Base-by-base conservation (phyloP, 2,888 invertebrate species). In the Chironomus tentans region DNA sequence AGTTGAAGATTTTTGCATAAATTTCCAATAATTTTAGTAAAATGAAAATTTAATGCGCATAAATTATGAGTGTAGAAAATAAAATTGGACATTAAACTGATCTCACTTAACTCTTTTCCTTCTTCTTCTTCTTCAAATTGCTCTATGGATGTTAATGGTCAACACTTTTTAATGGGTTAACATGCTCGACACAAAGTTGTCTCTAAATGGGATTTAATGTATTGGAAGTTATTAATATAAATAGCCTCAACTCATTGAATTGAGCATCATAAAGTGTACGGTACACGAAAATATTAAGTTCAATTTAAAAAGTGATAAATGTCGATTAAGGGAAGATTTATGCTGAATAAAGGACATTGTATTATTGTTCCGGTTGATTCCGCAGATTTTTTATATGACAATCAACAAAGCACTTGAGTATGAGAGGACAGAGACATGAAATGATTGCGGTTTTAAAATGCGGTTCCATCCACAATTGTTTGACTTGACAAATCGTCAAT, bases 141-240 rank as follows among this genome's bases (percentile, higher is more conserved):
- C 2, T 56, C 56, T 15, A 15, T n/a, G 50, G 50, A 50, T 50
- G 21, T 70, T 70, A 28, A 28, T 56, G 61, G 61, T 72, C 62
- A 72, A 72, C 72, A 62, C 72, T 72, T 62, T n/a, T 71, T 22
- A 22, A 56, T 15, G 38, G 38, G 38, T 38, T 38, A 24, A 68
- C 13, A 68, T 24, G 50, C 50, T 15, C 70, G 21, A 56, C 5
- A 56, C 18, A 56, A 56, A 15, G 6, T 56, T 18, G 56, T 3
- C 48, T 47, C 7, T 28, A 7, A 62, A 56, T 56, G 56, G 28
- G 72, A 72, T 72, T 72, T 62, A 72, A 61, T 61, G 61, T 61
- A 62, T 62, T 72, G 72, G 72, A 72, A 72, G 46, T 62, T 72
- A 72, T 72, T 72, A 72, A 72, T 62, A 72, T 72, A 72, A 72